A percentile compares a stretch with the other conserved stretches of the same genome.
Conservation (phyloP, 2,888 invertebrate genomes). For the Dorcus parallelipipedus region DNA sequence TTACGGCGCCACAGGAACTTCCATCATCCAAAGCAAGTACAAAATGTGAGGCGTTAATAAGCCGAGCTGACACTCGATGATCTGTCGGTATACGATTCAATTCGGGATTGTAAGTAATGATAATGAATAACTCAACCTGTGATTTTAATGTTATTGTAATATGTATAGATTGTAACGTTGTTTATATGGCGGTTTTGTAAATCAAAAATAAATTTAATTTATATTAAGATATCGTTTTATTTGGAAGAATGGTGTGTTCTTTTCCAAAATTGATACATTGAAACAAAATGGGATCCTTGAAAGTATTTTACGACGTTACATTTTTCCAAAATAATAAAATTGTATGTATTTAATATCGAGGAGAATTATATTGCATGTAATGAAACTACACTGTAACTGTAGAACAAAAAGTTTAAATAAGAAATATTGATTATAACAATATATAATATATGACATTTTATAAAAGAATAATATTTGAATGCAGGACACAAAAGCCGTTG, state of each 20-base stretch:
- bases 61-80: background rate
- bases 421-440: too few species aligned
- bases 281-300: background rate
- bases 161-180: slow-evolving; percentile 10
- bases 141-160: slow-evolving; percentile 23
- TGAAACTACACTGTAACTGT: too few species aligned
- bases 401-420: too few species aligned
- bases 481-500: too few species aligned
- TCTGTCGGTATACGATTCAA: too few species aligned
- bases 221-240: background rate
- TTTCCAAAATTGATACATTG: background rate
- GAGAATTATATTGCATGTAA: too few species aligned
- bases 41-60: background rate
- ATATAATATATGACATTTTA: too few species aligned
- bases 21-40: slow-evolving; percentile 9
- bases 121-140: slow-evolving; percentile 23
- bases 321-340: background rate
- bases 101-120: background rate
- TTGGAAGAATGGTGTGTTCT: background rate
- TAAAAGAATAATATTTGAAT: too few species aligned
- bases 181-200: slow-evolving; percentile 3
- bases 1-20: too few species aligned
- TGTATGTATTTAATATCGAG: too few species aligned
- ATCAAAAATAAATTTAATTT: slow-evolving; percentile 10
- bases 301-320: too few species aligned